Base-by-base conservation (phyloP, 2,113 vertebrate genomes). In the Cepphus grylle region DNA sequence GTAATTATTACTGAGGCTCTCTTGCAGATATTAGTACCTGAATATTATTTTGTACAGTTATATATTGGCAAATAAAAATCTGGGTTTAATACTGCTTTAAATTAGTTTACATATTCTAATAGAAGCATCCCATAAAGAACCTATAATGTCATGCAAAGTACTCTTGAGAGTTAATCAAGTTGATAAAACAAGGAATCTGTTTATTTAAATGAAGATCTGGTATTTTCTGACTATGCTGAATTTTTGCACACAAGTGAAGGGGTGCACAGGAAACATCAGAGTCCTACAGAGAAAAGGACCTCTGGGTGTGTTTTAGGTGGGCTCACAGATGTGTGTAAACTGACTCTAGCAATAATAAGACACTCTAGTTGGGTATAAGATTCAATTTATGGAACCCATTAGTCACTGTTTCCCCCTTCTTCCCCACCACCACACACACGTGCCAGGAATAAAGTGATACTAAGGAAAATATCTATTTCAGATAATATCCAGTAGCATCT, bases 181-280 rank as follows among this genome's bases (percentile, higher is more conserved):
- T 84, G 69, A 22, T 92, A 83, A 84, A 71, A 67, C 74, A 82
- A 52, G 58, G 42, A n/a, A 25, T 92, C 62, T 61, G 30, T 78
- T 50, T 81, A 77, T 86, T 95, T 96, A 81, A 95, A 81, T 96
- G 76, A 94, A 93, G 63, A 65, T 36, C 45, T 34, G 65, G 30
- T 95, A n/a, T 69, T 93, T 32, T 38, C 40, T 89, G 47, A 17
- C 53, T 92, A 27, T n/a, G 32, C 34, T 76, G 38, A 73, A n/a
- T 62, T 66, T 59, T 84, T 58, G 66, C 17, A 67, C 21, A 70
- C 18, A 22, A 15, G 73, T 50, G 30, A 66, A 72, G 59, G 47
- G n/a, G 13, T 67, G 34, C 32, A 32, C 76, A 69, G 81, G 36
- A 78, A 56, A 47, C 27, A 42, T 81, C 59, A 78, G 30, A 82